Conservation (phyloP, 2,888 invertebrate genomes). For the Lacanobia oleracea region DNA sequence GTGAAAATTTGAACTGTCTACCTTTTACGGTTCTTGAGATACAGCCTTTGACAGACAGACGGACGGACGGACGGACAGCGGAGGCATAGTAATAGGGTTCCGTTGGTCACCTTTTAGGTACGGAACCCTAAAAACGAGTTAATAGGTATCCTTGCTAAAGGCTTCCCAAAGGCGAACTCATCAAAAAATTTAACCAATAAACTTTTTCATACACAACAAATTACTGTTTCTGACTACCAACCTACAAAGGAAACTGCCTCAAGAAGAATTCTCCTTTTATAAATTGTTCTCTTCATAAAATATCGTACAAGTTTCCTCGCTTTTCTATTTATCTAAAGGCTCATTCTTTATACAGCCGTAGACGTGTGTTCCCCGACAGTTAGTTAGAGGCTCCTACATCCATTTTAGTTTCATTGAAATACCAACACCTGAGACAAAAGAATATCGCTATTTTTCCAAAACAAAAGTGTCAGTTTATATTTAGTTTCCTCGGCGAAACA, state of each 20-base stretch:
- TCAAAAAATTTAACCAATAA: not conserved
- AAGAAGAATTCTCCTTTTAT: constrained; percentile 50
- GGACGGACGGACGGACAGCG: no score
- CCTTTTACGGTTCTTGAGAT: no score
- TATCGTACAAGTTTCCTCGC: constrained; percentile 50
- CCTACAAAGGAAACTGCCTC: constrained; percentile 22
- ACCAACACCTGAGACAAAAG: constrained; percentile 71
- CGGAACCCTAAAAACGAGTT: no score
- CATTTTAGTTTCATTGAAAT: constrained; percentile 56
- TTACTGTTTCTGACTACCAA: constrained; percentile 22
- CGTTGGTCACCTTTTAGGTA: no score
- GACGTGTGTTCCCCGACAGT: constrained; percentile 55
- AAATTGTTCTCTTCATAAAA: constrained; percentile 59
- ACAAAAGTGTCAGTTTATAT: constrained; percentile 75
- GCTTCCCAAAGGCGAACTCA: not conserved
- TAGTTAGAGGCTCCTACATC: constrained; percentile 56
- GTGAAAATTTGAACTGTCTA: no score
- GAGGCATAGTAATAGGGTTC: no score
- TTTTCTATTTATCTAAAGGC: constrained; percentile 59
- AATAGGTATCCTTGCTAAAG: not conserved
- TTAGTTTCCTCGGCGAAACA: constrained; percentile 79
- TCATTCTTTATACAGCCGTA: constrained; percentile 58
- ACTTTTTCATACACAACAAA: not conserved
- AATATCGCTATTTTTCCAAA: constrained; percentile 72
- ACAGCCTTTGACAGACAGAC: no score